Percentiles rank a stretch among this genome's conserved stretches.
phyloP scores from a whole-genome alignment of 2,797 vertebrate species.

The Hemitrygon akajei region DNA sequence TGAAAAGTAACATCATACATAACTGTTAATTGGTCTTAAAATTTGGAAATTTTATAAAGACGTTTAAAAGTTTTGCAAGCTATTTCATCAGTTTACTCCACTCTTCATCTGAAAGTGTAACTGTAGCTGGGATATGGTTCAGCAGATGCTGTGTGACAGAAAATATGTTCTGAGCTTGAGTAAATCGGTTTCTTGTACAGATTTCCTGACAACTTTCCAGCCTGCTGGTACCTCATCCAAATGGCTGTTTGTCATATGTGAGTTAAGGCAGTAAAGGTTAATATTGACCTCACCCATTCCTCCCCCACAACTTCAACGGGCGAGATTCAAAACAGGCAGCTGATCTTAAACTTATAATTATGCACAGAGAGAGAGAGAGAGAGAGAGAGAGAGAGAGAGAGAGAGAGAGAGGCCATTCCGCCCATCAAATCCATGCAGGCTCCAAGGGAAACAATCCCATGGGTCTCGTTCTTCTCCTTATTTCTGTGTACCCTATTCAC shows the following conservation, averaged over 20 bases:
- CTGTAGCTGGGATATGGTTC: neutral
- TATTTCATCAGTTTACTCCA: neutral
- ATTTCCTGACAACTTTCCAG: slow-evolving; percentile 11
- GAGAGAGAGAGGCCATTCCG: no score
- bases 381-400: no score
- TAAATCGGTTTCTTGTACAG: neutral
- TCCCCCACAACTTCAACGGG: neutral
- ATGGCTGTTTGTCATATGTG: neutral
- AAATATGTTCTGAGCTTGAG: slow-evolving; percentile 2
- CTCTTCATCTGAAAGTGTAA: neutral
- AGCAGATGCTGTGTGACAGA: slow-evolving; percentile 7
- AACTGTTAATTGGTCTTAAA: neutral
- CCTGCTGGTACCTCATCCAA: neutral
- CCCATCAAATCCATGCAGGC: no score
- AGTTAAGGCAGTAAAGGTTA: neutral
- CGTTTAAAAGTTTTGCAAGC: no score
- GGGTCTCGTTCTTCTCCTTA: no score
- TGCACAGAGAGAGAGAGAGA: no score
- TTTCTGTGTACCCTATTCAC: no score
- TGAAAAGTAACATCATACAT: neutral
- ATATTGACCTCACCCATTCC: neutral
- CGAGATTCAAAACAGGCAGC: neutral
- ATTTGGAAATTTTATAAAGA: neutral
- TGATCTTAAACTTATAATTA: neutral
- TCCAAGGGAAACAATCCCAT: no score